These are phyloP conservation scores for Conus ventricosus DNA, from an alignment of 1,140 invertebrate genomes.

Conservation along the genomic window DNA sequence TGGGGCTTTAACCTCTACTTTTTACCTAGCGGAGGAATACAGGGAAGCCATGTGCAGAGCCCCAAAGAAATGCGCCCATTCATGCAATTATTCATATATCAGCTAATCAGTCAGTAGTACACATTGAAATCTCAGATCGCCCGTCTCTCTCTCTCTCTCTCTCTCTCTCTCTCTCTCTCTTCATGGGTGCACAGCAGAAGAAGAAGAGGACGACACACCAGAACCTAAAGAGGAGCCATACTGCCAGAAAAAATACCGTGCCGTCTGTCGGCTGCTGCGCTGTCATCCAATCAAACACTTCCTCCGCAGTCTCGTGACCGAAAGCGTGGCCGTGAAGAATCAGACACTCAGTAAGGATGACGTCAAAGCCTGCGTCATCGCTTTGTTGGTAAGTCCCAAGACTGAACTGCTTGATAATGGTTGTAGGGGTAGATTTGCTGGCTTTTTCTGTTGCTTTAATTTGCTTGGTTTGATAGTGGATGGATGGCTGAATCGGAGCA, in stretches of 20 bases:
- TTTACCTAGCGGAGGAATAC: too few species aligned
- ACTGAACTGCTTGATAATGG: too few species aligned
- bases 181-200: neutral
- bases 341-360: conserved; percentile 26
- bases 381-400: conserved; percentile 32
- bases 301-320: conserved; percentile 14
- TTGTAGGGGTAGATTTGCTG: too few species aligned
- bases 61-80: too few species aligned
- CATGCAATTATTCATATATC: too few species aligned
- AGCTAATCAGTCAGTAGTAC: too few species aligned
- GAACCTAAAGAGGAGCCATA: neutral
- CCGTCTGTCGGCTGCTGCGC: conserved; percentile 13
- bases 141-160: neutral
- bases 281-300: conserved; percentile 29
- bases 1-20: too few species aligned
- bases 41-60: too few species aligned
- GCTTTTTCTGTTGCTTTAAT: too few species aligned
- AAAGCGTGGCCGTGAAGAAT: conserved; percentile 1
- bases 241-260: conserved; percentile 16
- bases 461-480: too few species aligned
- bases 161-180: neutral
- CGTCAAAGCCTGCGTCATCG: conserved; percentile 31
- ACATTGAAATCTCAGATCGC: too few species aligned
- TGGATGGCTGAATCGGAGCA: too few species aligned
- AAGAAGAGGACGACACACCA: conserved; percentile 22